phyloP scores from a whole-genome alignment of 1,140 invertebrate species.

The Calosoma granatense region DNA sequence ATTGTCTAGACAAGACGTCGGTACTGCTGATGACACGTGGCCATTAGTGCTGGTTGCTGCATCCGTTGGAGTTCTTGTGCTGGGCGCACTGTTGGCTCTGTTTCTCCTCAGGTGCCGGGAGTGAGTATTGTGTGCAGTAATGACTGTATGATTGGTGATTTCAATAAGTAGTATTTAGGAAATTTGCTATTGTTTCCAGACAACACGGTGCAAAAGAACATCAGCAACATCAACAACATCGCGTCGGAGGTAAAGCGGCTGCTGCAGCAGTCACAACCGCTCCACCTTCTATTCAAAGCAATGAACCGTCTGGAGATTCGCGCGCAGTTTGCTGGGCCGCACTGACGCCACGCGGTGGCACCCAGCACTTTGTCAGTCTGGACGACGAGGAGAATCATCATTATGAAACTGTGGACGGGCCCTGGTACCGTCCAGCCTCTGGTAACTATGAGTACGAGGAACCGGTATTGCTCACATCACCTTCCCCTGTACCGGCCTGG shows the following conservation, averaged over 20 bases:
- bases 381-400: slow-evolving; percentile 55
- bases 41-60: slow-evolving; percentile 67
- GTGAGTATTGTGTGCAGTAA: slow-evolving; percentile 57
- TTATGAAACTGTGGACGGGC: slow-evolving; percentile 58
- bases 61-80: slow-evolving; percentile 63
- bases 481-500: slow-evolving; percentile 18
- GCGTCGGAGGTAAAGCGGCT: neutral
- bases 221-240: neutral
- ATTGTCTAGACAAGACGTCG: slow-evolving; percentile 54
- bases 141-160: slow-evolving; percentile 13
- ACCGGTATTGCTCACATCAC: slow-evolving; percentile 51
- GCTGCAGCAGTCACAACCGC: neutral
- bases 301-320: slow-evolving; percentile 52
- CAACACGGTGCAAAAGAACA: neutral
- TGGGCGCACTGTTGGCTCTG: slow-evolving; percentile 64
- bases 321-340: slow-evolving; percentile 52
- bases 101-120: slow-evolving; percentile 71
- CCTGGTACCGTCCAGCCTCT: slow-evolving; percentile 7
- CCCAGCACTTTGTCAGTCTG: slow-evolving; percentile 49
- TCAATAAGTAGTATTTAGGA: slow-evolving; percentile 13
- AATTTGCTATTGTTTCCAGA: neutral
- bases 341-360: slow-evolving; percentile 64
- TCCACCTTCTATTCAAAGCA: slow-evolving; percentile 26
- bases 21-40: slow-evolving; percentile 64
- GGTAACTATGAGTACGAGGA: slow-evolving; percentile 61